These are phyloP conservation scores for Lutjanus campechanus DNA, from an alignment of 2,797 vertebrate species.

Conservation along the genomic window DNA sequence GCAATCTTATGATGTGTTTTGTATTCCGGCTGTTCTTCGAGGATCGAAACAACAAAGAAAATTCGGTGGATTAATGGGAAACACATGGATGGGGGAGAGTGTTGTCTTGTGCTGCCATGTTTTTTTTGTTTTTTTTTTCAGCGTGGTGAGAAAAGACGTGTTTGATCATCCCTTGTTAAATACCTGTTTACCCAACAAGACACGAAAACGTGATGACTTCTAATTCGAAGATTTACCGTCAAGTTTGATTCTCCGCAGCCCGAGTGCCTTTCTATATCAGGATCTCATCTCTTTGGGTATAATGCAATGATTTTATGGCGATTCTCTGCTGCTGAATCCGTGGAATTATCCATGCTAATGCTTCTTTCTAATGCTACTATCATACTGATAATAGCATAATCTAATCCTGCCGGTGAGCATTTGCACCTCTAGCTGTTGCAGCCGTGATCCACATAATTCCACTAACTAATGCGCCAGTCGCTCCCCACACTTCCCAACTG, in stretches of 20 bases:
- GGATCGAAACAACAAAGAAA: slow-evolving; percentile 19
- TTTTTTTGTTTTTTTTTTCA: slow-evolving; percentile 3
- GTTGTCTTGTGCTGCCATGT: slow-evolving; percentile 19
- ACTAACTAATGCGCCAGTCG: slow-evolving; percentile 84
- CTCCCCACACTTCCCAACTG: slow-evolving; percentile 70
- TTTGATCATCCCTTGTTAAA: slow-evolving; percentile 72
- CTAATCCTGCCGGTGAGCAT: slow-evolving; percentile 84
- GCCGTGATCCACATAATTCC: slow-evolving; percentile 85
- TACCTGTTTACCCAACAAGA: slow-evolving; percentile 78
- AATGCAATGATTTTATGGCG: slow-evolving; percentile 84
- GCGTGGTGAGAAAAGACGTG: slow-evolving; percentile 5
- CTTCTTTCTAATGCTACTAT: slow-evolving; percentile 85
- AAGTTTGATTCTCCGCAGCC: slow-evolving; percentile 68
- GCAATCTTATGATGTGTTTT: slow-evolving; percentile 6
- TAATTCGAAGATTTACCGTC: slow-evolving; percentile 81
- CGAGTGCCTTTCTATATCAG: slow-evolving; percentile 74
- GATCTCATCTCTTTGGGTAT: slow-evolving; percentile 82
- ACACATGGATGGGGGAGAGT: slow-evolving; percentile 4
- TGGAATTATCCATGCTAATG: slow-evolving; percentile 87
- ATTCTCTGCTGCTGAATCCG: slow-evolving; percentile 80
- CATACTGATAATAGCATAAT: slow-evolving; percentile 85
- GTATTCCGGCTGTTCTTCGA: slow-evolving; percentile 19
- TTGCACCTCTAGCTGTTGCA: slow-evolving; percentile 81
- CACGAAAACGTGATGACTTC: slow-evolving; percentile 66
- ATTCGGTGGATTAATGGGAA: slow-evolving; percentile 35